A percentile compares a stretch with the other conserved stretches of the same genome.
Conservation (phyloP, 2,113 vertebrate genomes). For the Oreochromis tanganicae region DNA sequence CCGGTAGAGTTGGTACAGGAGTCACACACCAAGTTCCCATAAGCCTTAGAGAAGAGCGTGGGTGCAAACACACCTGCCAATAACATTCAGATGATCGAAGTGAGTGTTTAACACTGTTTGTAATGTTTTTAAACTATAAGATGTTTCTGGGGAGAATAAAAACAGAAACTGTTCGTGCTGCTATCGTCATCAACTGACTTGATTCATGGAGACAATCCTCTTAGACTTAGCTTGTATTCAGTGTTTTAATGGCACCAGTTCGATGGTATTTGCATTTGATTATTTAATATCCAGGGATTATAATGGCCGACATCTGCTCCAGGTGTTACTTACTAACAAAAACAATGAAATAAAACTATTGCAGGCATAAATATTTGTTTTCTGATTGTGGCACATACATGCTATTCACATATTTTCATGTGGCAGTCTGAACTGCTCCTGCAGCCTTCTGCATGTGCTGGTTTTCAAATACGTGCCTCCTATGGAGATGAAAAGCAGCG, state of each 20-base stretch:
- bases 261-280: neutral
- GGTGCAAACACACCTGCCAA: conserved; percentile 83
- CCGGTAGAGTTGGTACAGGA: conserved; percentile 75
- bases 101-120: neutral
- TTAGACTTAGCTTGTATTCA: neutral
- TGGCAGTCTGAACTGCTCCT: neutral
- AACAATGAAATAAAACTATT: neutral
- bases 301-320: neutral
- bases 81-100: neutral
- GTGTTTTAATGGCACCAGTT: neutral
- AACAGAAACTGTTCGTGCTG: fast-evolving
- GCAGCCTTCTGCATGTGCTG: neutral
- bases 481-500: conserved; percentile 82
- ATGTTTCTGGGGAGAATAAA: neutral
- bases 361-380: neutral
- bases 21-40: conserved; percentile 81
- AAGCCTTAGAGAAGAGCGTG: conserved; percentile 86
- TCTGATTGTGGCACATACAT: neutral
- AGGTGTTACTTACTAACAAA: neutral
- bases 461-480: conserved; percentile 69
- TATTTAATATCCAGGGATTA: neutral
- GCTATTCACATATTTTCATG: fast-evolving
- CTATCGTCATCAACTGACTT: neutral
- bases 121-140: neutral
- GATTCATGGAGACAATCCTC: neutral